Evolutionary conservation across 1,140 invertebrate species (phyloP).

Genomic region (Brachionus angularis): DNA sequence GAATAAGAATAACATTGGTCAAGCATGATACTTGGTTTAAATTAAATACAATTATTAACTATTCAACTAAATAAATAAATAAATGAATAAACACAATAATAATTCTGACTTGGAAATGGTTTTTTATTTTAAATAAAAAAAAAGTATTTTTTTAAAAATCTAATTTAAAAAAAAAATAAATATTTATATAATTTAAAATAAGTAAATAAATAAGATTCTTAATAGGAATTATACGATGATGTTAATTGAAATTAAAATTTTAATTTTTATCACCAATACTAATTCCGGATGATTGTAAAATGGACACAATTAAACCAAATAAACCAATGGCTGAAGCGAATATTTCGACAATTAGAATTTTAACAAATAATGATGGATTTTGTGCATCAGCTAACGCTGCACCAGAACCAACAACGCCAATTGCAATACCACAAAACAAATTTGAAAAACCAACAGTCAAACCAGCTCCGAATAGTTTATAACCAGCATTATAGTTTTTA

Average conservation of each 20-base stretch:
- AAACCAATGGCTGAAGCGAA: slow-evolving; percentile 95
- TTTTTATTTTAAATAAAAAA: too few species aligned
- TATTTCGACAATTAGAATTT: slow-evolving; percentile 95
- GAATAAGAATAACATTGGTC: too few species aligned
- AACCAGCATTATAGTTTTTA: slow-evolving; percentile 18
- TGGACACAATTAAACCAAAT: slow-evolving; percentile 66
- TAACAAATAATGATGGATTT: slow-evolving; percentile 87
- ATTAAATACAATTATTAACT: too few species aligned
- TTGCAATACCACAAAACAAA: slow-evolving; percentile 87
- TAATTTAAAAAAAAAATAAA: too few species aligned
- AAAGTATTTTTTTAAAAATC: too few species aligned
- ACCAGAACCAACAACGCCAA: slow-evolving; percentile 89
- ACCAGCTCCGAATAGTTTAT: slow-evolving; percentile 67
- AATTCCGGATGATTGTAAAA: slow-evolving; percentile 32
- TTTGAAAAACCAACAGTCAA: slow-evolving; percentile 87
- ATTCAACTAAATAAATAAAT: too few species aligned
- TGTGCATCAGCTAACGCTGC: slow-evolving; percentile 92
- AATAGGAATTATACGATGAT: too few species aligned
- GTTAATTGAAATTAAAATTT: neutral
- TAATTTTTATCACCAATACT: slow-evolving; percentile 24
- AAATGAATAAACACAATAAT: too few species aligned
- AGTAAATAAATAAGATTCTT: neutral
- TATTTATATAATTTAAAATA: neutral
- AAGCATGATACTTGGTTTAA: too few species aligned
- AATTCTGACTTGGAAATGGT: too few species aligned